Evolutionary conservation across 2,113 vertebrate genomes (phyloP), one percentile per base, ranked within the genome.

Genomic region (Amblyopsis rosae): DNA sequence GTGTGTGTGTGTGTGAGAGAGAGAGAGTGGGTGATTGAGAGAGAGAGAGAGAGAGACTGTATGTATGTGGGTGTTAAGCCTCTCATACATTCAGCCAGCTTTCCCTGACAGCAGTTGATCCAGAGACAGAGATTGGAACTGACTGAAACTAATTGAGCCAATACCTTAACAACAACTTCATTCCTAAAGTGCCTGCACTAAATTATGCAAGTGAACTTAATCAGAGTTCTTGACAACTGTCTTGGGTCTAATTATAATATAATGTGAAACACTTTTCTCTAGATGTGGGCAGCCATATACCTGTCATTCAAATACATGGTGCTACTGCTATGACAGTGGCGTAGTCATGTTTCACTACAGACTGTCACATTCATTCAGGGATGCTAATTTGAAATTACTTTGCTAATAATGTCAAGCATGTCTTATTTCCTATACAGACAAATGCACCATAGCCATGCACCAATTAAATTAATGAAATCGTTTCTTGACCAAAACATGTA

Each of bases 241-340:
- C 35, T 61, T 33, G 3, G 12, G n/a, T 11, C 47, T 70, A 67
- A 72, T 80, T 69, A 66, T 59, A 72, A 33, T 49, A 35, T 58
- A 50, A 62, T 47, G 35, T 51, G 13, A 59, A 15, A 65, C 33
- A 16, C 62, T 50, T 41, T 33, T 61, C 5, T 65, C 49, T 19
- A 58, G 2, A 3, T 17, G 12, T 17, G 19, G 61, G 63, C 49
- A 26, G 55, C 32, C 13, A 48, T 33, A 9, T 32, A 61, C 15
- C 45, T 50, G 3, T 4, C 49, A 51, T 11, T 15, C 10, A 15
- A 51, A 12, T 51, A 51, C 49, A 15, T 15, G 11, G 3, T 49
- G 8, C 8, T 49, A 49, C 49, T 51, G 49, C 49, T 10, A 51
- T 12, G 11, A 10, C 4, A 41, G 9, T 51, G 13, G 12, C 0